Percentiles rank a stretch among this genome's conserved stretches.
Conservation (phyloP, 2,113 vertebrate species). For the Vidua chalybeata region DNA sequence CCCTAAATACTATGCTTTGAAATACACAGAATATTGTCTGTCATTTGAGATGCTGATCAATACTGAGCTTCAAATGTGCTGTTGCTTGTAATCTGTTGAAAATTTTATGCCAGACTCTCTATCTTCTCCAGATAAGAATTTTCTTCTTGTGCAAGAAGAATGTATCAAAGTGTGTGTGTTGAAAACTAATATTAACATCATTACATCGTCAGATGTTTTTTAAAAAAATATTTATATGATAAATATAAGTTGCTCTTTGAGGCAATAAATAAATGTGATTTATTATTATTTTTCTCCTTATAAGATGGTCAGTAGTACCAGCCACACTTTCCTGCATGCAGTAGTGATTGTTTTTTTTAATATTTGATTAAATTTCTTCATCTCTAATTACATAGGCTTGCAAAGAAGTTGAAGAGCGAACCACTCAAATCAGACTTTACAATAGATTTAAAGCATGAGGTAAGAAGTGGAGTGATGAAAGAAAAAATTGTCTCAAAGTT, state of each 20-base stretch:
- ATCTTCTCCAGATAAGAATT: background rate
- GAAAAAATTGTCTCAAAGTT: background rate
- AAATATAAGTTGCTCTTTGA: background rate
- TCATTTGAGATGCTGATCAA: background rate
- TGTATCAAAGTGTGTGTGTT: background rate
- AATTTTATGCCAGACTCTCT: background rate
- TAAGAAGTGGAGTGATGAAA: slow-evolving; percentile 59
- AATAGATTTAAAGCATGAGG: slow-evolving; percentile 98
- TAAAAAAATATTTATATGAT: background rate
- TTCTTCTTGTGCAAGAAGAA: background rate
- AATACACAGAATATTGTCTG: background rate
- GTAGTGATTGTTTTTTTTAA: background rate
- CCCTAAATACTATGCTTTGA: background rate
- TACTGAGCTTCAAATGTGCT: background rate
- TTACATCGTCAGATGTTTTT: background rate
- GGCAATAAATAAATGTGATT: background rate
- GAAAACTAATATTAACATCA: background rate
- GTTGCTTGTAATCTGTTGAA: background rate
- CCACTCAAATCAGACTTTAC: slow-evolving; percentile 95
- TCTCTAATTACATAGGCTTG: slow-evolving; percentile 80
- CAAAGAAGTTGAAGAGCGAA: slow-evolving; percentile 85
- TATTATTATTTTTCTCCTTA: background rate
- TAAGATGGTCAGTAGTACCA: background rate
- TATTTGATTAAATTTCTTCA: background rate
- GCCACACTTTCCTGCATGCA: background rate